A percentile compares a stretch with the other conserved stretches of the same genome.
These are phyloP conservation scores for Dioctria rufipes DNA, from an alignment of 2,888 invertebrate species.

Conservation along the genomic window DNA sequence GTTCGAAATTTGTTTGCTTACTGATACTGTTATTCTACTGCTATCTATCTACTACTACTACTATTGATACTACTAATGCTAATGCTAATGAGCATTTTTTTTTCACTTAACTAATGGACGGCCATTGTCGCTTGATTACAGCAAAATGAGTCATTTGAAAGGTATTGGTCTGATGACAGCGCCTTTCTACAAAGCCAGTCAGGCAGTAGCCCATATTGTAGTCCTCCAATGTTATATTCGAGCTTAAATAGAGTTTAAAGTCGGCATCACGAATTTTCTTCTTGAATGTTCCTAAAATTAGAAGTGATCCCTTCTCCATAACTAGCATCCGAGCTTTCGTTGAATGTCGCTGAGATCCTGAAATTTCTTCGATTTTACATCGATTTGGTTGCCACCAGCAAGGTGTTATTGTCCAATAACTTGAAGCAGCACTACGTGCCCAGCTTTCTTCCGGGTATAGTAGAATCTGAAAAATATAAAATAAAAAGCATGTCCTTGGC, in stretches of 20 bases:
- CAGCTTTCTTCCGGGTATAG: constrained; percentile 91
- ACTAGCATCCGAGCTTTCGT: constrained; percentile 87
- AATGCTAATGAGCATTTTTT: background rate
- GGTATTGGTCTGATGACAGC: constrained; percentile 81
- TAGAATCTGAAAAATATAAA: constrained; percentile 76
- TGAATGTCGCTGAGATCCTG: constrained; percentile 75
- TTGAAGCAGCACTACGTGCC: constrained; percentile 88
- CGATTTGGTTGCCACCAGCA: constrained; percentile 89
- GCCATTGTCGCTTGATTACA: constrained; percentile 82
- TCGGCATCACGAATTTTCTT: constrained; percentile 80
- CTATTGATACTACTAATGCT: constrained; percentile 13
- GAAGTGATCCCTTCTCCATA: constrained; percentile 83
- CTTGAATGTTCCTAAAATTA: constrained; percentile 86
- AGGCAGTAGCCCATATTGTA: constrained; percentile 93
- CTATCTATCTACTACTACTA: too few species aligned
- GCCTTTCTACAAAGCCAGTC: constrained; percentile 88
- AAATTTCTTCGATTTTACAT: constrained; percentile 88
- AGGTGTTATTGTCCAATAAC: constrained; percentile 89
- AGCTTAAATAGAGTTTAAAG: constrained; percentile 87
- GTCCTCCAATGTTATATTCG: constrained; percentile 87
- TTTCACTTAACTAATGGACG: constrained; percentile 67
- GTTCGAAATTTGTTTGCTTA: constrained; percentile 14
- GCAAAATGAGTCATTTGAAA: constrained; percentile 92
- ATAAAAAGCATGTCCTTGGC: too few species aligned
- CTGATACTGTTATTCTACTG: constrained; percentile 18